Base-by-base conservation (phyloP, 2,888 invertebrate species). In the Pheosia tremula region DNA sequence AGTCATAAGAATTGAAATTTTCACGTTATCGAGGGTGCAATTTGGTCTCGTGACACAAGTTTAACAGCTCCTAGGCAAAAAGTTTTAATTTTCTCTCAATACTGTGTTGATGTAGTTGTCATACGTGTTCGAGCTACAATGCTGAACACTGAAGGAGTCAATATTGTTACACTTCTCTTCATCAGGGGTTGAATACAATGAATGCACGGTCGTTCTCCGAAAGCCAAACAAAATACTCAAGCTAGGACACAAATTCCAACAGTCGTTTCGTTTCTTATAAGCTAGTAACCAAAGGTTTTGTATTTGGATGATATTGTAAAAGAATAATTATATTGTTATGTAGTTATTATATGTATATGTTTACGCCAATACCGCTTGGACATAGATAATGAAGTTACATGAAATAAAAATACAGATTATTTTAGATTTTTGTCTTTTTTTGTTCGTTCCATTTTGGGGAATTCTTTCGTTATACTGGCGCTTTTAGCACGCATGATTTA, bases 221-320 rank as follows among this genome's bases (percentile, higher is more conserved):
- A 71, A 69, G 59, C 63, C 69, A 71, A 71, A 69, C 71, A 78
- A 87, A 24, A 86, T 87, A 86, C 86, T 87, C 86, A 85, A 79
- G 69, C 67, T 74, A 63, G 70, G 68, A 84, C 79, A 85, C 80
- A 81, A 84, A 86, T 79, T 67, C 77, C 74, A 77, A 78, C 81
- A 78, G 82, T 71, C 83, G 82, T 82, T 81, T 80, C 78, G 77
- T 72, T 76, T 79, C 63, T 24, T 24, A 1, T 79, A 79, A 91
- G 93, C 93, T 93, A 92, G 88, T 85, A 87, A 93, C 93, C 93
- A 93, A 93, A 93, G 93, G 89, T 89, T 82, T 90, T 90, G 80
- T 91, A 90, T 89, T 88, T 83, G 90, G 90, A 88, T 86, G 86
- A 88, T 84, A 82, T 84, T 81, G 68, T 81, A 73, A 71, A 65